Base-by-base conservation (phyloP, 92 coral and sea anemone species). In the Epizoanthus fatuus region DNA sequence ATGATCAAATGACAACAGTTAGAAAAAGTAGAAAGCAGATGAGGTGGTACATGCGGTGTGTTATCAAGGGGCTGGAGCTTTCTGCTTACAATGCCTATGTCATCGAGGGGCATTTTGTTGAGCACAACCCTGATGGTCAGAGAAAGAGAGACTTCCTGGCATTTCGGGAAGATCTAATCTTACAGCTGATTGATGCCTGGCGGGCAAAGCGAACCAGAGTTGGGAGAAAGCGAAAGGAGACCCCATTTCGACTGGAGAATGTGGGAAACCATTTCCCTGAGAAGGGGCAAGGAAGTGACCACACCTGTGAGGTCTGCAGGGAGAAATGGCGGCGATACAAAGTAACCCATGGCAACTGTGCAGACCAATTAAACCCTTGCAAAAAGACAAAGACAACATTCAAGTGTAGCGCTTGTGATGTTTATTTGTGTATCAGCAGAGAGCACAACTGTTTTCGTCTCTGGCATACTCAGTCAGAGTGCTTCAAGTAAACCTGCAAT, bases 401-500 rank as follows among this genome's bases (percentile, higher is more conserved):
- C 74, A 80, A 72, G 47, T 80, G 86, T 45, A 71, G 75, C 17
- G 56, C 42, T n/a, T 87, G 91, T 81, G 83, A 81, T 74, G 87
- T 74, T 65, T 82, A 77, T 44, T 83, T 88, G 73, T 83, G 92
- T 81, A 89, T 89, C 58, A 63, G 67, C 55, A 79, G 79, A 40
- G 89, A 84, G 5, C 45, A 44, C 0, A 67, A 84, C 40, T 89
- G 89, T 81, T 89, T 89, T 72, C 80, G 54, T 22, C 40, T 59
- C 16, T 60, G 87, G 89, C 93, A 90, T 68, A 74, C 89, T 38
- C 83, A 84, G 76, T 53, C 76, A 10, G 92, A 88, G 71, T 82
- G 38, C 71, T 82, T 66, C 84, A 59, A 83, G 63, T 25, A 54
- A 75, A 69, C 75, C 38, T 69, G 83, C 51, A 7, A 54, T 45